phyloP scores from a whole-genome alignment of 2,113 vertebrate genomes.

The Equus przewalskii region DNA sequence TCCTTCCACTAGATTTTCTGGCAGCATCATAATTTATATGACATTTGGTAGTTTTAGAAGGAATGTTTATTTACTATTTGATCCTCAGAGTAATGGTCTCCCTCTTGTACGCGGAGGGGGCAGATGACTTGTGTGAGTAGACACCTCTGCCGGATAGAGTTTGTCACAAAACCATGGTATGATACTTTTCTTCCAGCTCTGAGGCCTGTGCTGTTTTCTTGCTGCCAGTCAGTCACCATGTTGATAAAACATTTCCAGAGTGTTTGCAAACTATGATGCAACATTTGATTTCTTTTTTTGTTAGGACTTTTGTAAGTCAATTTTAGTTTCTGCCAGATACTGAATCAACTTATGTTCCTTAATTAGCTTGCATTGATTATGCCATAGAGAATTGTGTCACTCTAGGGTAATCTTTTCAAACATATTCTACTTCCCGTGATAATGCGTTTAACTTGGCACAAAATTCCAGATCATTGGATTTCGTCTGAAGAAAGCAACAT shows the following conservation, averaged over 20 bases:
- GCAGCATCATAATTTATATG: not conserved
- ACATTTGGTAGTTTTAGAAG: not conserved
- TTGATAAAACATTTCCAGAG: not conserved
- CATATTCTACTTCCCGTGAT: not conserved
- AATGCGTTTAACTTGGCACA: constrained; percentile 1
- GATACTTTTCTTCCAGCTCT: not conserved
- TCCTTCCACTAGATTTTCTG: not conserved
- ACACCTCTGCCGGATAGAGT: not conserved
- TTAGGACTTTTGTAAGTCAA: not conserved
- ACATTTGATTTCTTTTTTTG: not conserved
- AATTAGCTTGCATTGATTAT: constrained; percentile 44
- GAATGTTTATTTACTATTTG: constrained; percentile 17
- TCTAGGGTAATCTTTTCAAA: constrained; percentile 14
- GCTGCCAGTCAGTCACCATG: not conserved
- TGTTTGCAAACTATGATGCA: not conserved
- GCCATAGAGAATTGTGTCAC: not conserved
- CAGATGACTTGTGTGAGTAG: not conserved
- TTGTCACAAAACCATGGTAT: not conserved
- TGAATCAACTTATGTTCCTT: constrained; percentile 8
- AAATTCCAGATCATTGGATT: constrained; percentile 31
- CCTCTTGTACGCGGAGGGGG: not conserved
- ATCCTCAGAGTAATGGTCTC: not conserved
- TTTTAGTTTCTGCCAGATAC: constrained; percentile 43
- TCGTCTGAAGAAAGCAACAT: not conserved
- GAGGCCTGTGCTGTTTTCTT: not conserved